Percentiles rank a stretch among this genome's conserved stretches.
phyloP scores from a whole-genome alignment of 2,113 vertebrate genomes.

The Pedionomus torquatus region DNA sequence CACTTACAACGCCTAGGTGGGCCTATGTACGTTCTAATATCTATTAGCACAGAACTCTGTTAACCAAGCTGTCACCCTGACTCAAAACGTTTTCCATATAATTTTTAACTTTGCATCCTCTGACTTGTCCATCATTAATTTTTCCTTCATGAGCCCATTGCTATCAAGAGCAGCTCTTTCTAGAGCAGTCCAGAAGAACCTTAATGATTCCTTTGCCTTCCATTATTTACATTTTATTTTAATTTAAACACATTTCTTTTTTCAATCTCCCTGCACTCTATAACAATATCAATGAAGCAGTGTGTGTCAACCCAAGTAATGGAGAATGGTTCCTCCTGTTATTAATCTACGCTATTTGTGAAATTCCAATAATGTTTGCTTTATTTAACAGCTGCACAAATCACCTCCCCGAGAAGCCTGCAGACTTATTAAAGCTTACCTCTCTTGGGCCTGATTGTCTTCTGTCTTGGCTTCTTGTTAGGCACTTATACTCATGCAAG shows the following conservation, averaged over 20 bases:
- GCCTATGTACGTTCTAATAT: not conserved
- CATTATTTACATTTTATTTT: not conserved
- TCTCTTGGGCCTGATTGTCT: not conserved
- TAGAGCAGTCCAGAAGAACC: not conserved
- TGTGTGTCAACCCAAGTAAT: not conserved
- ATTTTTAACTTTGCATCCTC: not conserved
- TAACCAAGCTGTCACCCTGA: not conserved
- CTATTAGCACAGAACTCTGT: not conserved
- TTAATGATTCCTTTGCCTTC: not conserved
- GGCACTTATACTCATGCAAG: not conserved
- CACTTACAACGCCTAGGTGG: not conserved
- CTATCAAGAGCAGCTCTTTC: not conserved
- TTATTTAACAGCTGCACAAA: not conserved
- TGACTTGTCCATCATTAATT: not conserved
- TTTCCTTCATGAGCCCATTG: not conserved
- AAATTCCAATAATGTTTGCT: constrained; percentile 1
- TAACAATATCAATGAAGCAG: not conserved
- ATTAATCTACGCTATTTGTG: not conserved
- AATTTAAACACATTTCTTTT: not conserved
- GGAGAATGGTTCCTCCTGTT: not conserved
- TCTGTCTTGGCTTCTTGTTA: not conserved
- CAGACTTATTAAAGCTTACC: not conserved
- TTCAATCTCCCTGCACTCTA: not conserved
- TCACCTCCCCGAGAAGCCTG: not conserved
- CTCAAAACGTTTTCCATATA: not conserved